Base-by-base conservation (phyloP, 2,888 invertebrate species). In the Chouioia cunea region DNA sequence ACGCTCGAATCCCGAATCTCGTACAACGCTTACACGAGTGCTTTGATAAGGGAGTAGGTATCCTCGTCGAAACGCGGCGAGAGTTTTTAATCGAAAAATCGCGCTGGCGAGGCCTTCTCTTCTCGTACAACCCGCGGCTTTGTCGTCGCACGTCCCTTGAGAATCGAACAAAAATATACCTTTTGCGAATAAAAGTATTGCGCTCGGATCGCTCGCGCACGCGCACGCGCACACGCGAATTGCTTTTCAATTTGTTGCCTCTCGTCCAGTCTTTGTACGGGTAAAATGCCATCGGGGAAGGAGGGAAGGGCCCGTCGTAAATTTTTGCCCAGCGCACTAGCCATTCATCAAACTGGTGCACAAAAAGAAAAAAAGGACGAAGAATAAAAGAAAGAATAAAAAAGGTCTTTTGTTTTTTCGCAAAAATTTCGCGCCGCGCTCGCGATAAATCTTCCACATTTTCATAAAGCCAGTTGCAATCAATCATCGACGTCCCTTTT, bases 181-280 rank as follows among this genome's bases (percentile, higher is more conserved):
- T 10, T 6, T 36, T 36, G 52, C 53, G 18, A 65, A 70, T 65
- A 73, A 70, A 70, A 70, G 70, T 70, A 64, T 70, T 73, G 12
- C 6, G 6, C 36, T 36, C 36, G n/a, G n/a, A n/a, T 36, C 36
- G 6, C 36, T 2, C 27, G 3, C 27, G 3, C 27, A 4, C 27
- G 3, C 27, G 3, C 27, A 4, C 27, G 27, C 27, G 27, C 6
- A 36, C 12, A 36, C 66, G 47, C 68, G 73, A 73, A 73, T 73
- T 48, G 70, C 70, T 70, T 73, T 73, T 70, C 70, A 73, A 73
- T 73, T 73, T 73, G 73, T 73, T 73, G 16, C 73, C 63, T 67
- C 52, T 54, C 63, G 23, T 58, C 43, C 22, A 63, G 12, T 36
- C 36, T 36, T 70, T 70, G 70, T 70, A 44, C 16, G 56, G 52